phyloP scores from a whole-genome alignment of 2,113 vertebrate species.

The cat (Felis catus) region F.catus_Fca126_mat1.0 CM031413.1:85242501-85243000 shows the following conservation, averaged over 20 bases:
- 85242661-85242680: not conserved
- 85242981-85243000: not conserved
- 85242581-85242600: not conserved
- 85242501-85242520: not conserved
- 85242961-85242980: not conserved
- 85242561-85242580: not conserved
- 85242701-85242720: not conserved
- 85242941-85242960: not conserved
- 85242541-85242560: not conserved
- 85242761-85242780: not conserved
- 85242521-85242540: not conserved
- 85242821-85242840: not conserved
- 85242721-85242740: not conserved
- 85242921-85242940: not conserved
- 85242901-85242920: not conserved
- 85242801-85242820: not conserved
- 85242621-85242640: not conserved
- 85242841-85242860: not conserved
- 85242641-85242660: conserved; percentile 6
- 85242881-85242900: not conserved
- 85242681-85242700: not conserved
- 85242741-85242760: not conserved
- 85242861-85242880: not conserved
- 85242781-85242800: not conserved
- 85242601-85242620: not conserved